phyloP scores from a whole-genome alignment of 2,797 vertebrate genomes.

The Malacoctenus gilli region DNA sequence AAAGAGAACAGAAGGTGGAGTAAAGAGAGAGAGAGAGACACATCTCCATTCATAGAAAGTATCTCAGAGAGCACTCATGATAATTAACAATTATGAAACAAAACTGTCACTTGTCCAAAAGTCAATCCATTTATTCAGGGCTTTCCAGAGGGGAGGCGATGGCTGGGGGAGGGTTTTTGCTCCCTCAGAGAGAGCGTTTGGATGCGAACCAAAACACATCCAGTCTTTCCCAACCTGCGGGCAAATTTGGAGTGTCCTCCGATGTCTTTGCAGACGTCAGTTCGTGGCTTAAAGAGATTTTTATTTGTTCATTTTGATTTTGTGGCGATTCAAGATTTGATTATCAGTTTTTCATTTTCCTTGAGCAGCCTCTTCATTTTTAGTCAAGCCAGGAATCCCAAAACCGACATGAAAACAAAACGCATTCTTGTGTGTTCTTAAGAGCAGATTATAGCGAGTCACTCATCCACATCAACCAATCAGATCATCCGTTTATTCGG shows the following conservation, averaged over 20 bases:
- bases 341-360: background rate
- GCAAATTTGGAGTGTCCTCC: constrained; percentile 53
- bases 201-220: constrained; percentile 50
- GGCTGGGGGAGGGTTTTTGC: constrained; percentile 31
- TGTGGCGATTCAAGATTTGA: constrained; percentile 12
- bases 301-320: background rate
- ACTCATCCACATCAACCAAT: too few species aligned
- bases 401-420: too few species aligned
- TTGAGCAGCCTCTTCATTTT: too few species aligned
- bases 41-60: constrained; percentile 73
- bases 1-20: constrained; percentile 59
- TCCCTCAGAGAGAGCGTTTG: constrained; percentile 41
- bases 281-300: constrained; percentile 12
- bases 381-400: too few species aligned
- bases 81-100: constrained; percentile 82
- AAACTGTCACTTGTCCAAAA: constrained; percentile 69
- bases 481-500: too few species aligned
- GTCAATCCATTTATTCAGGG: constrained; percentile 75
- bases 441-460: too few species aligned
- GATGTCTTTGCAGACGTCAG: constrained; percentile 24
- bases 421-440: too few species aligned
- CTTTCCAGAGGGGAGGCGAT: constrained; percentile 19
- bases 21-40: constrained; percentile 35
- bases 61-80: constrained; percentile 78
- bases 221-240: constrained; percentile 32